These are phyloP conservation scores for Forbesichthys agassizii DNA, from an alignment of 2,113 vertebrate genomes.

Conservation along the genomic window DNA sequence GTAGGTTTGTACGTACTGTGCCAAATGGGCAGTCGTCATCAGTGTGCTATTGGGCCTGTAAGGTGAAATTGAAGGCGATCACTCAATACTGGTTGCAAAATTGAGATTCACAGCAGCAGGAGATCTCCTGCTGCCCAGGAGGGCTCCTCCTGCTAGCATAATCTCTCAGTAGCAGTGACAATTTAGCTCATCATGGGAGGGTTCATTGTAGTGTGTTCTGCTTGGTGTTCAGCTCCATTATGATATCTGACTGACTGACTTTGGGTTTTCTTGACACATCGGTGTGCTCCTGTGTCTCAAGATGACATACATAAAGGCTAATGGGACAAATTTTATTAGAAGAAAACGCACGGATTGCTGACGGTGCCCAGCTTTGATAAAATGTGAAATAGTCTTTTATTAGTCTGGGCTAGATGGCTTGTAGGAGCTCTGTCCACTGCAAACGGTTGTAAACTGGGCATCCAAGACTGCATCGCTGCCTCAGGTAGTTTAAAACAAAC, in stretches of 20 bases:
- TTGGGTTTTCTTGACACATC: constrained; percentile 44
- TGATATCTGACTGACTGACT: constrained; percentile 29
- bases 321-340: background rate
- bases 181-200: constrained; percentile 45
- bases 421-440: too few species aligned
- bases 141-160: background rate
- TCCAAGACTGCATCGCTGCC: too few species aligned
- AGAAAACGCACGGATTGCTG: background rate
- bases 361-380: background rate
- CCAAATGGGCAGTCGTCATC: too few species aligned
- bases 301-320: constrained; percentile 27
- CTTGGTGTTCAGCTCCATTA: constrained; percentile 15
- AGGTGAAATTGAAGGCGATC: background rate
- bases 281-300: constrained; percentile 34
- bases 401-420: too few species aligned
- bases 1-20: too few species aligned
- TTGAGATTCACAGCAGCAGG: constrained; percentile 18
- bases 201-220: constrained; percentile 27
- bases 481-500: too few species aligned
- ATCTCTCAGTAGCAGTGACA: constrained; percentile 28
- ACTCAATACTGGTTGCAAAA: constrained; percentile 4
- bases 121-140: background rate
- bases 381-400: background rate
- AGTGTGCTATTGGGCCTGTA: too few species aligned
- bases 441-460: too few species aligned